phyloP scores from a whole-genome alignment of 2,888 invertebrate species.

The Aplocera efformata region DNA sequence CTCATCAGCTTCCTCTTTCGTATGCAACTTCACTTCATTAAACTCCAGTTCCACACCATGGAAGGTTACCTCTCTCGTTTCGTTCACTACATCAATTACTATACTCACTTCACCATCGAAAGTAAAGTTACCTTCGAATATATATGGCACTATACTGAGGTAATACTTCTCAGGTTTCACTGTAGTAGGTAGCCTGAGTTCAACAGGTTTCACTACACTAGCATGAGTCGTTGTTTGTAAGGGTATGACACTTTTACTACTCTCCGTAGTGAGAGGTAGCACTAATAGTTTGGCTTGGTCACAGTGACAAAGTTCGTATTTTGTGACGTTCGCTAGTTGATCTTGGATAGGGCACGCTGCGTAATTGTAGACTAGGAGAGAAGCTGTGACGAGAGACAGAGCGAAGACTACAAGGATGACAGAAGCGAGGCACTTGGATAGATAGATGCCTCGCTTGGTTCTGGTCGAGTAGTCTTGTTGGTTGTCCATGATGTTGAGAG shows the following conservation, averaged over 20 bases:
- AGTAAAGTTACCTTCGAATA: conserved; percentile 88
- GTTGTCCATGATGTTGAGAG: conserved; percentile 81
- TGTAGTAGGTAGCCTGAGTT: conserved; percentile 85
- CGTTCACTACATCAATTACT: conserved; percentile 80
- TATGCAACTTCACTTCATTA: conserved; percentile 75
- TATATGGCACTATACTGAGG: conserved; percentile 85
- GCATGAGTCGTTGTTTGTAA: conserved; percentile 50
- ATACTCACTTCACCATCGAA: conserved; percentile 87
- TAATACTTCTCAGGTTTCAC: conserved; percentile 85
- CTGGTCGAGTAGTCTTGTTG: conserved; percentile 83
- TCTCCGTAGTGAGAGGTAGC: conserved; percentile 62
- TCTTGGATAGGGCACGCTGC: conserved; percentile 82
- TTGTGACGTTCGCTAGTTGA: conserved; percentile 66
- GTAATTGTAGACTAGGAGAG: conserved; percentile 88
- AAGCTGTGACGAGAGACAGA: conserved; percentile 84
- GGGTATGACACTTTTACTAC: conserved; percentile 55
- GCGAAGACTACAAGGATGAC: conserved; percentile 83
- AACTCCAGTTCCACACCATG: conserved; percentile 87
- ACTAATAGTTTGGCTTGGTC: conserved; percentile 66
- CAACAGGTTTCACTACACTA: conserved; percentile 39
- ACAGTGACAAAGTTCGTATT: conserved; percentile 65
- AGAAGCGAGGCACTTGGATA: conserved; percentile 83
- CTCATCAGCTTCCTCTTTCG: conserved; percentile 54
- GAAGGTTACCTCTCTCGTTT: conserved; percentile 85
- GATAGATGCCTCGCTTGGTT: conserved; percentile 80